Percentiles rank a stretch among this genome's conserved stretches.
These are phyloP conservation scores for Rhizoglyphus robini DNA, from an alignment of 1,140 invertebrate genomes.

Conservation along the genomic window DNA sequence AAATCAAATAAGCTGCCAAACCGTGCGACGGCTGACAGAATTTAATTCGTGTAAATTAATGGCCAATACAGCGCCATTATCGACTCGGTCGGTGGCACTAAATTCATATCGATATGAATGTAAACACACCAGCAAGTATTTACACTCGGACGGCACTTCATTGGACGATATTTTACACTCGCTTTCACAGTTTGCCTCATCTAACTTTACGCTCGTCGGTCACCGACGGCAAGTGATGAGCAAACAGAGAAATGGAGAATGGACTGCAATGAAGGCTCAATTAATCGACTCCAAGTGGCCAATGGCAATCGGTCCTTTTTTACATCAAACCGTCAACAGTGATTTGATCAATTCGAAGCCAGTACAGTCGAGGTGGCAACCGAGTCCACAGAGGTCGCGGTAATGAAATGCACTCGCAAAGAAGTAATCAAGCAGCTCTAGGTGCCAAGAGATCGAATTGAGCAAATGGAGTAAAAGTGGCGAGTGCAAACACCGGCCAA, in stretches of 20 bases:
- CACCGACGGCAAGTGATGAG: not conserved
- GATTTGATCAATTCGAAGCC: too few relatives aligned
- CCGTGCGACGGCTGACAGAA: not conserved
- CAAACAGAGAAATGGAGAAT: not conserved
- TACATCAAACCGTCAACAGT: too few relatives aligned
- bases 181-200: slow-evolving; percentile 2
- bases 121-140: not conserved
- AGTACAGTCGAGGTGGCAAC: too few relatives aligned
- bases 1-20: slow-evolving; percentile 1
- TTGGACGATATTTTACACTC: not conserved
- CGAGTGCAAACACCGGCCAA: not conserved
- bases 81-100: not conserved
- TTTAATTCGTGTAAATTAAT: slow-evolving; percentile 7
- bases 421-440: not conserved
- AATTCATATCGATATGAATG: not conserved
- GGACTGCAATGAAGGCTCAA: not conserved
- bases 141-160: not conserved
- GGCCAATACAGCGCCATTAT: not conserved
- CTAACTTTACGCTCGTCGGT: not conserved
- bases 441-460: not conserved
- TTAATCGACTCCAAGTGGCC: not conserved
- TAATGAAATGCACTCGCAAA: not conserved
- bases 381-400: not conserved
- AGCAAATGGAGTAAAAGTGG: not conserved
- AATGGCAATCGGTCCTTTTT: not conserved